A percentile compares a stretch with the other conserved stretches of the same genome.
phyloP scores from a whole-genome alignment of 92 coral and sea anemone species.

The Phenganax subtilis region DNA sequence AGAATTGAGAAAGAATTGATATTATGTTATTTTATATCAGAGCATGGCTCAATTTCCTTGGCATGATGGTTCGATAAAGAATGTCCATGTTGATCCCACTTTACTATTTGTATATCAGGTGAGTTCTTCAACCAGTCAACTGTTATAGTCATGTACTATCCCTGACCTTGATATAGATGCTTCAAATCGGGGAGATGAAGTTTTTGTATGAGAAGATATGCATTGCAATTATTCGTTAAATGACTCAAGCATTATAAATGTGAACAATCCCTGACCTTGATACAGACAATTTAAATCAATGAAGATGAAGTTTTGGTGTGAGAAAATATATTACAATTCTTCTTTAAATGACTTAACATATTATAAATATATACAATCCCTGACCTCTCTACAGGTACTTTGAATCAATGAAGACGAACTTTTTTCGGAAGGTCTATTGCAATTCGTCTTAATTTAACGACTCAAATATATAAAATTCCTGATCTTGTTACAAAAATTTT shows the following conservation, averaged over 20 bases:
- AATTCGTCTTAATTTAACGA: no score
- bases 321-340: not conserved
- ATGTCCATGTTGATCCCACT: conserved; percentile 97
- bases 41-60: conserved; percentile 96
- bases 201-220: no score
- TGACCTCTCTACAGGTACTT: no score
- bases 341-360: not conserved
- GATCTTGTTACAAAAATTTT: not conserved
- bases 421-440: no score
- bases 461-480: no score
- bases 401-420: no score
- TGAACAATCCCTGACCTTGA: no score
- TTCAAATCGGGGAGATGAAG: no score
- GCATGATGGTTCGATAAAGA: conserved; percentile 93
- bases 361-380: not conserved
- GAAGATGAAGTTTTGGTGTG: not conserved
- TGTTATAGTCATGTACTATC: no score
- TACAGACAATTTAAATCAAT: not conserved
- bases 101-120: conserved; percentile 93
- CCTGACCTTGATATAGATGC: no score
- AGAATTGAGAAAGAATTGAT: not conserved
- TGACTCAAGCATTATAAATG: no score
- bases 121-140: not conserved
- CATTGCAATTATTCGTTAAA: no score
- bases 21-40: conserved; percentile 36